Evolutionary conservation across 2,888 invertebrate species (phyloP), one percentile per base, ranked within the genome.

Genomic region (Troides helena): DNA sequence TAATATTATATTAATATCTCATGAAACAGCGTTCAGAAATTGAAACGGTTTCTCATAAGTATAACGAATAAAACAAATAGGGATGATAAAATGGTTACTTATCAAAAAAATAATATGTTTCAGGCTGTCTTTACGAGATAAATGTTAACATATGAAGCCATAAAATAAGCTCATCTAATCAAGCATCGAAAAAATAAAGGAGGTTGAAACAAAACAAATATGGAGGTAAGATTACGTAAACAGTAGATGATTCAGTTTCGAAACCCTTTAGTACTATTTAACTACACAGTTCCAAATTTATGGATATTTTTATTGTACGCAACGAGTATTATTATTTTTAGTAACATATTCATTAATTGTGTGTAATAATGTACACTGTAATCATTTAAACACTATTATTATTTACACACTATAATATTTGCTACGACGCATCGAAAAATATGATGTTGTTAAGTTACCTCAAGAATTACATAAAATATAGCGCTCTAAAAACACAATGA

Each of bases 211-310:
- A 58, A 62, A 62, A 71, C 65, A 71, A 71, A 73, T 70, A 62
- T 53, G 67, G 65, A 67, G 58, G 67, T 69, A 56, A 62, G 36
- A 69, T 66, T 71, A 68, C 69, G 63, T 68, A 70, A 74, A 71
- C 71, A 68, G 68, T 70, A 72, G 73, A 72, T 71, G 72, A 74
- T 72, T 61, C 57, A 59, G 50, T 57, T 30, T 62, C 68, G 5
- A 58, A 53, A 69, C 57, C 57, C 30, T 61, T 46, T 62, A 43
- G 46, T 62, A 57, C 56, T 62, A 62, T 57, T 62, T 62, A 62
- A 25, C 14, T 67, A 46, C 43, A 25, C 6, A 56, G 18, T 53
- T 53, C 2, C 8, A 7, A 10, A 8, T 43, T 43, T 43, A 43
- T 43, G 2, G 10, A 43, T 10, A 12, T 43, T 8, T 43, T 43